Conservation (phyloP, 2,113 vertebrate species). For the Patagioenas fasciata region DNA sequence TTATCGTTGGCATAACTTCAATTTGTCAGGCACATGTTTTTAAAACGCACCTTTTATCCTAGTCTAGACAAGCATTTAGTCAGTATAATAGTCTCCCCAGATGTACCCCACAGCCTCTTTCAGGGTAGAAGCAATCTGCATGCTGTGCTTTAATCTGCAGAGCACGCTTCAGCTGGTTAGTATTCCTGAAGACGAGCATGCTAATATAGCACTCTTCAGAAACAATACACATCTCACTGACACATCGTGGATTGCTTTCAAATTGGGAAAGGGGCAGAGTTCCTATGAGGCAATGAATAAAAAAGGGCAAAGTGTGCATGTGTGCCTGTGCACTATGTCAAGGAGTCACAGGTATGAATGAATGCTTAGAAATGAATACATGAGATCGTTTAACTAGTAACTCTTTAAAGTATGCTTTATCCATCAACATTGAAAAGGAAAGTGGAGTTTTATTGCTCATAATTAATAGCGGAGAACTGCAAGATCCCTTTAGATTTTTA, state of each 20-base stretch:
- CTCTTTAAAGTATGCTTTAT: neutral
- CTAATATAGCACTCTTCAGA: neutral
- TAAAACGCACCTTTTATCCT: neutral
- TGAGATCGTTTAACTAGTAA: neutral
- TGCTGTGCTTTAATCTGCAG: neutral
- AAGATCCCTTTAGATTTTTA: neutral
- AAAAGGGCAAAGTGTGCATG: neutral
- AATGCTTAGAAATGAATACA: neutral
- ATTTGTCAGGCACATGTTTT: neutral
- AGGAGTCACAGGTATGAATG: neutral
- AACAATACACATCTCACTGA: neutral
- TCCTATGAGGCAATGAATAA: neutral
- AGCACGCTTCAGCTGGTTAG: neutral
- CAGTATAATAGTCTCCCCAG: neutral
- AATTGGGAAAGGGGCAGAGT: neutral
- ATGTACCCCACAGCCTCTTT: neutral
- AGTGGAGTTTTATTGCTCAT: neutral
- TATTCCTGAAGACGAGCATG: neutral
- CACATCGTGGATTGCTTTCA: neutral
- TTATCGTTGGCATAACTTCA: neutral
- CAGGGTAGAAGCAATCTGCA: neutral
- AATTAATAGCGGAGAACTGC: neutral
- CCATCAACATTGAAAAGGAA: neutral
- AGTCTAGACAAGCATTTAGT: neutral
- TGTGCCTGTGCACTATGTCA: fast-evolving